Base-by-base conservation (phyloP, 2,113 vertebrate genomes). In the Plectropomus leopardus region DNA sequence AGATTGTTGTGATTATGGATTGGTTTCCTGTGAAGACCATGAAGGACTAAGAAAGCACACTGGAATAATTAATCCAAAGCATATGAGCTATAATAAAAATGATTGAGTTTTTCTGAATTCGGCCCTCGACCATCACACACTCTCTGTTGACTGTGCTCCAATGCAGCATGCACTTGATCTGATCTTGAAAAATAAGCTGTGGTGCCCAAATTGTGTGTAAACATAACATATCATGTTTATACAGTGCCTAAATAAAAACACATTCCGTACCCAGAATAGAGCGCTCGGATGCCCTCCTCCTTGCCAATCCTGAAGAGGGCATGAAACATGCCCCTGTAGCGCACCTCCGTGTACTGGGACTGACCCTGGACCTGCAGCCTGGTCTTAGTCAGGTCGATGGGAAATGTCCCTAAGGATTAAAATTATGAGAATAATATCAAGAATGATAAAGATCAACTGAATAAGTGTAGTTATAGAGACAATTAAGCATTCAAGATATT, bases 321-420 rank as follows among this genome's bases (percentile, higher is more conserved):
- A 55, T 99, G 98, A 86, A 98, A 98, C 98, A 99, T 99, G 28
- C 98, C 98, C 73, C 94, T 93, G 93, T 99, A 99, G 30, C 97
- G 97, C 63, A 98, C 95, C 90, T 98, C 97, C 57, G 95, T 97
- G 90, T 97, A 98, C 86, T 97, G 97, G 14, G 94, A 94, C 94
- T 98, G 98, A 58, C 98, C 98, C 93, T 99, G 98, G 72, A 99
- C 98, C 90, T 98, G 98, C 67, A 99, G 95, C 3, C 98, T 94
- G 0, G 98, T 98, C 94, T 99, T 98, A 11, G 98, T 98, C 83
- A 98, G 92, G 87, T 99, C 98, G 57, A 99, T 95, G 11, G 98
- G 98, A 86, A 99, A 99, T 1, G 98, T 99, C 60, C 97, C 97
- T 99, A 84, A 34, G 71, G 15, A 71, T 78, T 32, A 16, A 76